Base-by-base conservation (phyloP, 2,888 invertebrate species). In the Tortrix viridana region DNA sequence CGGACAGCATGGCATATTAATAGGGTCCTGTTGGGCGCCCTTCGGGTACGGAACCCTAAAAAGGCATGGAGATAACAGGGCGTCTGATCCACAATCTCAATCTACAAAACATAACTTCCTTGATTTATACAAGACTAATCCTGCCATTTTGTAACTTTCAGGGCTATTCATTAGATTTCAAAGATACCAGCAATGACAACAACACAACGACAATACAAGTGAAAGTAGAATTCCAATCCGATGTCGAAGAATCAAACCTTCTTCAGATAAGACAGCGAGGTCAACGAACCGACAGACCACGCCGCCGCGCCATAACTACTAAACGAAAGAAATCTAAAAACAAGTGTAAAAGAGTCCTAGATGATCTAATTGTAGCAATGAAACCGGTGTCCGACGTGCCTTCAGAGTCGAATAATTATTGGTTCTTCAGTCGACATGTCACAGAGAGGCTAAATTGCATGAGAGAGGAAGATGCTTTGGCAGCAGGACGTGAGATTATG, bases 341-440 rank as follows among this genome's bases (percentile, higher is more conserved):
- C 0, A 80, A 82, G 67, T 90, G 90, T 62, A 78, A 78, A 38
- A 69, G 76, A 57, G 74, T 90, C 3, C 65, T 92, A 1, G 82
- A 89, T 65, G 81, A 89, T 54, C 75, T 92, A 5, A 58, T 88
- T 1, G 66, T 71, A 65, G 80, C 88, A 0, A 84, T 90, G 82
- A 80, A 79, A 43, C 91, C 91, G 0, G 59, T 86, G n/a, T 67
- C 66, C 1, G 68, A 72, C 14, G 54, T 61, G 5, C 53, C 68
- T 4, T 23, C 56, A 0, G 65, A 71, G 2, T 47, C 41, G 2
- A 79, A 79, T 23, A 74, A 67, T 12, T 89, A 84, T 63, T 86
- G 86, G 85, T 88, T 84, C 54, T 88, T 91, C 23, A 86, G 90
- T 0, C 84, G 80, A 66, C 89, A 91, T 75, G 84, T 92, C 0